These are phyloP conservation scores for Alcis repandata DNA, from an alignment of 2,888 invertebrate species.

Conservation along the genomic window DNA sequence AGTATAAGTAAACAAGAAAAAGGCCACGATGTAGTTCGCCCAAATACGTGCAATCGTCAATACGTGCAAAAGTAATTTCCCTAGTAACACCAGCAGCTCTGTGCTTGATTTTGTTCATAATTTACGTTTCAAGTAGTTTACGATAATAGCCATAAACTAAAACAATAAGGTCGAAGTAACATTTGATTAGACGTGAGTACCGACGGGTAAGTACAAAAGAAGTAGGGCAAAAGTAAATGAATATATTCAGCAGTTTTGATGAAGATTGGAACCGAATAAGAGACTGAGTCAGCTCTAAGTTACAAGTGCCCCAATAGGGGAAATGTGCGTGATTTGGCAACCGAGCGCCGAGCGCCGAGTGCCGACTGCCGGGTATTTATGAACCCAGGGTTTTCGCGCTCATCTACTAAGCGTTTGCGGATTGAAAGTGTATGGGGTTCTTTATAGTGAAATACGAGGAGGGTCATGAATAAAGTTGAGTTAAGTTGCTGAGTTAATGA, in stretches of 20 bases:
- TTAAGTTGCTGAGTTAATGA: not conserved
- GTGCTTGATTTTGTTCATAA: no score
- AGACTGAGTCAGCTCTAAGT: constrained; percentile 6
- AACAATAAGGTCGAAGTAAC: not conserved
- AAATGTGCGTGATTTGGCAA: constrained; percentile 12
- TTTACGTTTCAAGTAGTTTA: not conserved
- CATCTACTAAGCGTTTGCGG: not conserved
- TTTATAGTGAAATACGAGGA: not conserved
- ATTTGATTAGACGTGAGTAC: not conserved
- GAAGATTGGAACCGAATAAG: constrained; percentile 14
- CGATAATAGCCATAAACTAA: not conserved
- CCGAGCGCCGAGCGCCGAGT: not conserved
- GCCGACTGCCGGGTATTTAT: not conserved
- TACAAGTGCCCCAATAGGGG: not conserved
- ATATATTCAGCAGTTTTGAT: constrained; percentile 15
- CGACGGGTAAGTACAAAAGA: not conserved
- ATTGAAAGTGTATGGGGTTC: not conserved
- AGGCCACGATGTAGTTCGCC: no score
- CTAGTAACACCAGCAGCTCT: not conserved
- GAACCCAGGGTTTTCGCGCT: not conserved
- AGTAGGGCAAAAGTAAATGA: not conserved
- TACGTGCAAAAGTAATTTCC: no score
- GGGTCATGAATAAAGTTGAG: not conserved
- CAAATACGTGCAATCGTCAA: no score
- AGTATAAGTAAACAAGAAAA: no score